These are phyloP conservation scores for Andrena flavipes DNA, from an alignment of 2,888 invertebrate species.

Conservation along the genomic window DNA sequence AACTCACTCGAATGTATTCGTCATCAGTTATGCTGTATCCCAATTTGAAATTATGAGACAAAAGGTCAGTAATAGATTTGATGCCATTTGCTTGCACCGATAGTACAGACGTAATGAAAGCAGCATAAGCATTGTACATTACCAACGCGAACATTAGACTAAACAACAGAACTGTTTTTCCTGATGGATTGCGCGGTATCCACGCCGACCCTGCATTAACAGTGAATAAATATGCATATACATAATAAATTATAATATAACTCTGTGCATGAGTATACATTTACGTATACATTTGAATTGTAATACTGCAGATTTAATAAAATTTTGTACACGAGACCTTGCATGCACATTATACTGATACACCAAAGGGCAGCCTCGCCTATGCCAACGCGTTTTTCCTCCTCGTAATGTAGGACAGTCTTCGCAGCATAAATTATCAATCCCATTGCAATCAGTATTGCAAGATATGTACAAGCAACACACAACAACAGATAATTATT, in stretches of 20 bases:
- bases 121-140: slow-evolving; percentile 89
- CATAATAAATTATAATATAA: too few species aligned
- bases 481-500: slow-evolving; percentile 86
- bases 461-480: slow-evolving; percentile 86
- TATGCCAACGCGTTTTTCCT: slow-evolving; percentile 79
- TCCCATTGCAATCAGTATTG: slow-evolving; percentile 86
- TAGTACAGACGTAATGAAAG: slow-evolving; percentile 89
- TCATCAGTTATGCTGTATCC: slow-evolving; percentile 89
- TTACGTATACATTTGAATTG: not conserved
- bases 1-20: slow-evolving; percentile 87
- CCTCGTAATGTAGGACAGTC: slow-evolving; percentile 79
- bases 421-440: slow-evolving; percentile 84
- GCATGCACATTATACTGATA: slow-evolving; percentile 88
- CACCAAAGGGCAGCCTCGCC: slow-evolving; percentile 88
- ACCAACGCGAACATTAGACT: slow-evolving; percentile 88
- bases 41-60: slow-evolving; percentile 87
- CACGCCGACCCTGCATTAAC: slow-evolving; percentile 86
- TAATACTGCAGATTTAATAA: not conserved
- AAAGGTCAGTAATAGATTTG: slow-evolving; percentile 87
- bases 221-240: not conserved
- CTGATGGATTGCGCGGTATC: slow-evolving; percentile 87
- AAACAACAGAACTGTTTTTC: slow-evolving; percentile 87
- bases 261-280: too few species aligned
- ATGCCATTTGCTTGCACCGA: slow-evolving; percentile 87
- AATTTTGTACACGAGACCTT: slow-evolving; percentile 84